A percentile compares a stretch with the other conserved stretches of the same genome.
Evolutionary conservation across 2,888 invertebrate genomes (phyloP).

Genomic region (Synergus laeviventris): DNA sequence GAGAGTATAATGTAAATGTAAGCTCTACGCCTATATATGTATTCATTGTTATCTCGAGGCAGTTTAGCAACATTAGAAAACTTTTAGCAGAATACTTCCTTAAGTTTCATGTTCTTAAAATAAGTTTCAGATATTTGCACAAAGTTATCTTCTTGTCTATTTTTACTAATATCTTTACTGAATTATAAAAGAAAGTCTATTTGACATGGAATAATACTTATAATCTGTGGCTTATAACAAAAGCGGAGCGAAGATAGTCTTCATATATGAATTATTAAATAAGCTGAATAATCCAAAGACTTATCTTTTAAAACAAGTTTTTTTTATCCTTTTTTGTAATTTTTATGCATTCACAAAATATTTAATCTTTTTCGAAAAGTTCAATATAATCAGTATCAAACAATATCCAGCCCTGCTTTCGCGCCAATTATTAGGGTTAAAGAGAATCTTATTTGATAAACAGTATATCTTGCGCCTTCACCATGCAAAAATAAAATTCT

Average conservation of each 20-base stretch:
- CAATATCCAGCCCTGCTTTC: conserved; percentile 19
- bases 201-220: neutral
- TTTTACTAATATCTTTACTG: neutral
- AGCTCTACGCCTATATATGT: neutral
- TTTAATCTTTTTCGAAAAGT: neutral
- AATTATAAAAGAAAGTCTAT: neutral
- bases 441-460: conserved; percentile 41
- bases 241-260: neutral
- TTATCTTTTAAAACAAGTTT: neutral
- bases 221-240: neutral
- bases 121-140: neutral
- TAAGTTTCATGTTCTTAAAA: neutral
- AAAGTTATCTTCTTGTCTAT: neutral
- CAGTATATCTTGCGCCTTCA: conserved; percentile 45
- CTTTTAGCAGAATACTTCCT: neutral
- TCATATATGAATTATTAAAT: neutral
- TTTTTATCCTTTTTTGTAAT: neutral
- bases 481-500: conserved; percentile 60
- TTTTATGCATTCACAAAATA: neutral
- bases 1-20: neutral
- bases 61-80: neutral
- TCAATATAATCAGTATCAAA: neutral
- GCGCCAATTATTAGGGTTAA: conserved; percentile 33
- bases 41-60: neutral
- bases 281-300: neutral